Evolutionary conservation across 2,113 vertebrate genomes (phyloP), one percentile per base, ranked within the genome.

Genomic region (Epinephelus cyanopodus): DNA sequence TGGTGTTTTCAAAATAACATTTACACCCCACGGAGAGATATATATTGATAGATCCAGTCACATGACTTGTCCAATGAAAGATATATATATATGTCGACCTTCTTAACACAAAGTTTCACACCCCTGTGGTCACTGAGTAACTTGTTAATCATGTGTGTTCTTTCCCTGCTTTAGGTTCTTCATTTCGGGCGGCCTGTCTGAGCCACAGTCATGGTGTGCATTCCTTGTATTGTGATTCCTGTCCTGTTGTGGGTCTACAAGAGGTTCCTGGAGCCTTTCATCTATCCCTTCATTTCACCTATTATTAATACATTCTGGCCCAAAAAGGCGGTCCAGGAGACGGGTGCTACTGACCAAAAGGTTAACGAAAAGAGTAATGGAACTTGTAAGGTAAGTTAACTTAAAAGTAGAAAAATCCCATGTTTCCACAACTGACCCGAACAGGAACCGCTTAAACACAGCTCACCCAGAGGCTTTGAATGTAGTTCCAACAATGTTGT

Each of bases 241-340:
- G 89, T 99, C 50, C 96, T 99, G 47, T 92, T 99, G 52, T 99
- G 98, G 98, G 92, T 99, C 83, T 99, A 99, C 90, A 99, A 99
- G 93, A 97, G 97, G 37, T 99, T 99, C 81, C 91, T 99, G 33
- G 98, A 99, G 87, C 98, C 98, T 0, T 95, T 96, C 48, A 17
- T 99, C 18, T 99, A 99, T 73, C 98, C 98, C 0, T 47, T 99
- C 67, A 95, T 99, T 6, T 94, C 96, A 0, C 97, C 98, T 0
- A 87, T 99, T 2, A 63, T 99, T 18, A 96, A 92, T 54, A 96
- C 93, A 0, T 78, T 97, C 27, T 97, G 97, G 97, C 93, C 95
- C 73, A 96, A 93, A 83, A 96, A 93, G 81, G 92, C 96, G 0
- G 82, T 97, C 9, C 89, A 93, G 67, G 96, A 95, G 67, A 83